Evolutionary conservation across 2,113 vertebrate genomes (phyloP), one percentile per base, ranked within the genome.

Genomic region (Emberiza fucata): DNA sequence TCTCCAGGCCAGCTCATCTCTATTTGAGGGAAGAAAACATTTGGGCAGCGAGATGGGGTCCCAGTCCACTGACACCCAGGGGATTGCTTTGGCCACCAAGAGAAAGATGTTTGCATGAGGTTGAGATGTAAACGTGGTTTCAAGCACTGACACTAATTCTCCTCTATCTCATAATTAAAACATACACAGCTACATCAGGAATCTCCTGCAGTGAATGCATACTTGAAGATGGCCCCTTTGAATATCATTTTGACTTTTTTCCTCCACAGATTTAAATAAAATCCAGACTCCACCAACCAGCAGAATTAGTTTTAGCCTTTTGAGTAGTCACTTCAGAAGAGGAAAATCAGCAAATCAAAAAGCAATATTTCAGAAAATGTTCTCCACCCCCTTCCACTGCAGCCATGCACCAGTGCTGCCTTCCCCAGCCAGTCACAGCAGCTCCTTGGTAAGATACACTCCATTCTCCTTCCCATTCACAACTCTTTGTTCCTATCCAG

Each of bases 401-500:
- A 65, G 39, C 19, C 9, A 9, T 3, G 27, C 6, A 15, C 15
- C 0, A 0, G 8, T 11, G 1, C 28, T 35, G 44, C 57, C 80
- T 63, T 71, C 35, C 20, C 45, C 57, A 75, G 75, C 33, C 14
- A 4, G 37, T 48, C 39, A 1, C 2, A 18, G 5, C 35, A 9
- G 18, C 54, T 45, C 64, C 64, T 69, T 5, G 0, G 16, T 27
- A 19, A 44, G 31, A n/a, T 15, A 7, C 0, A 0, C 9, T 13
- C 29, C 3, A 0, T 33, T 57, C 31, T 79, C 42, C 54, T 42
- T 28, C 35, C 33, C 12, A 0, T 37, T n/a, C 8, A 1, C 22
- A 9, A 48, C 7, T 33, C n/a, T 6, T 53, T 57, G 54, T 3
- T 83, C 39, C 60, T 37, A 33, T 12, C 40, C 17, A 50, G 33